A percentile compares a stretch with the other conserved stretches of the same genome.
Conservation (phyloP, 1,140 invertebrate species). For the Calliphora vicina region DNA sequence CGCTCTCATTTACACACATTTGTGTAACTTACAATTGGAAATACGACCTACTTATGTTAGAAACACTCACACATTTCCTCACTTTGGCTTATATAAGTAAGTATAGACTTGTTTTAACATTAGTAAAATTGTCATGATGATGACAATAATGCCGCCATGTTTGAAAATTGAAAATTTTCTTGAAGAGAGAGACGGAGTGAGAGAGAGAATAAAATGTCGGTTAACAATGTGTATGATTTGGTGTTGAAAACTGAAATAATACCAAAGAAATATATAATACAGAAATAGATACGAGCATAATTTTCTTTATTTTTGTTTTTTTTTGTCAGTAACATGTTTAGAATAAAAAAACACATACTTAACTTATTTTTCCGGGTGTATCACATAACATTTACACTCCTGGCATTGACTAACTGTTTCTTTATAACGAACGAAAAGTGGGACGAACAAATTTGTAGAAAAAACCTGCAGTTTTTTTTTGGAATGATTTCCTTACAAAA, state of each 20-base stretch:
- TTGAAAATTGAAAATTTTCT: background rate
- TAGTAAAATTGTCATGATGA: background rate
- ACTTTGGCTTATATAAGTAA: background rate
- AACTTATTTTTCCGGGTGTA: too few species aligned
- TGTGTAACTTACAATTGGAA: background rate
- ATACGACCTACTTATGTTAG: background rate
- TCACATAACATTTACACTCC: background rate
- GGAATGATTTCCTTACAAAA: too few species aligned
- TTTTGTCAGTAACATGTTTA: background rate
- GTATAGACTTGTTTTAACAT: too few species aligned
- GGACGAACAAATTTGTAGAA: too few species aligned
- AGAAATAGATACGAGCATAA: background rate
- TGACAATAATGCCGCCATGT: background rate
- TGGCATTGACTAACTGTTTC: background rate
- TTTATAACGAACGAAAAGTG: too few species aligned
- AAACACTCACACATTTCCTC: background rate
- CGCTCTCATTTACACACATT: background rate
- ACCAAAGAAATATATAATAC: background rate
- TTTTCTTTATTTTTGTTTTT: background rate
- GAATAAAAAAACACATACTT: background rate
- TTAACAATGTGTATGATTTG: background rate
- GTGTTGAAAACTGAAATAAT: background rate
- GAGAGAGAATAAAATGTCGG: too few species aligned
- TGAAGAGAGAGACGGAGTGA: background rate
- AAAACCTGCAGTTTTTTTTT: too few species aligned